phyloP scores from a whole-genome alignment of 2,113 vertebrate species.

The Rhegmatorhina hoffmannsi region DNA sequence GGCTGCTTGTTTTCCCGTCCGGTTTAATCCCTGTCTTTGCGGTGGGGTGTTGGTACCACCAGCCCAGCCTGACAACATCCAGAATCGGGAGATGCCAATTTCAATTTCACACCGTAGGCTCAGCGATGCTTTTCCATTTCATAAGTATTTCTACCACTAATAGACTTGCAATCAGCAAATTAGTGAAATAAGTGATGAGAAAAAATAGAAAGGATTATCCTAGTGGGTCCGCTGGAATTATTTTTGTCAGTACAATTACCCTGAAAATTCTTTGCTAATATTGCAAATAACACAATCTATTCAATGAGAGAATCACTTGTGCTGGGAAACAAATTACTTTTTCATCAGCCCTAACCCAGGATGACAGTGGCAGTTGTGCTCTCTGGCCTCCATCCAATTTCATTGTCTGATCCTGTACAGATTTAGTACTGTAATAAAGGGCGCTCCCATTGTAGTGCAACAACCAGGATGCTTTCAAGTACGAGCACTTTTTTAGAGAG shows the following conservation, averaged over 20 bases:
- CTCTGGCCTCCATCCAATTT: conserved; percentile 69
- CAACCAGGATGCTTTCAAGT: conserved; percentile 67
- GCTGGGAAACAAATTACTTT: conserved; percentile 69
- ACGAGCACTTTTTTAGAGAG: conserved; percentile 58
- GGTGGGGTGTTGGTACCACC: neutral
- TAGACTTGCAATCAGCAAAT: conserved; percentile 63
- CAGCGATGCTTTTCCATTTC: conserved; percentile 46
- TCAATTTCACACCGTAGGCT: conserved; percentile 23
- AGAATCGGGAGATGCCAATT: conserved; percentile 13
- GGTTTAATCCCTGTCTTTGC: conserved; percentile 3
- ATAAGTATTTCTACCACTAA: conserved; percentile 44
- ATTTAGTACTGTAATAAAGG: conserved; percentile 62
- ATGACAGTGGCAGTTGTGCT: conserved; percentile 62
- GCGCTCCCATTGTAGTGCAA: conserved; percentile 55
- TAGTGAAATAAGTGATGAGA: conserved; percentile 45
- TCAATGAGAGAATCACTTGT: conserved; percentile 55
- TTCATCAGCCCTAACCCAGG: conserved; percentile 66
- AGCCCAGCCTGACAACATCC: conserved; percentile 18
- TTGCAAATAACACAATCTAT: conserved; percentile 65
- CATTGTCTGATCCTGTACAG: conserved; percentile 61
- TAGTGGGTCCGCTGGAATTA: conserved; percentile 51
- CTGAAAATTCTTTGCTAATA: conserved; percentile 64
- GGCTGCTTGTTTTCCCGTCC: conserved; percentile 20
- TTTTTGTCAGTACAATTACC: conserved; percentile 66
- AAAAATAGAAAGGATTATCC: conserved; percentile 52